Conservation (phyloP, 2,113 vertebrate genomes). For the Oryzias curvinotus region DNA sequence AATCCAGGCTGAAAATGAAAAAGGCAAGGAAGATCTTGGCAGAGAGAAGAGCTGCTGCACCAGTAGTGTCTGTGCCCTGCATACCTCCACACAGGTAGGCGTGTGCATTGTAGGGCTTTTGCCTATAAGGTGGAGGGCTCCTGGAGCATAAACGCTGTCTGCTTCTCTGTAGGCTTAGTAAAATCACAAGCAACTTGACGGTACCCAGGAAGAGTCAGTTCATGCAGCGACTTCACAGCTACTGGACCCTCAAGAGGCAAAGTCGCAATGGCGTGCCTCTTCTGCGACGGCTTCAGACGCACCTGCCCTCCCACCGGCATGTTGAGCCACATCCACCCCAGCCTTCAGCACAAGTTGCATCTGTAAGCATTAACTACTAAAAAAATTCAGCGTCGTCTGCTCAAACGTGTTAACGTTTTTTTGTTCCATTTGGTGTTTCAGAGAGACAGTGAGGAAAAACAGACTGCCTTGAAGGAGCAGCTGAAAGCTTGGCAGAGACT, state of each 20-base stretch:
- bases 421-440: slow-evolving; percentile 67
- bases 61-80: slow-evolving; percentile 95
- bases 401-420: neutral
- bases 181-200: slow-evolving; percentile 95
- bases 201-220: slow-evolving; percentile 98
- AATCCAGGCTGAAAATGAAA: slow-evolving; percentile 98
- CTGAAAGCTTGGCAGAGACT: slow-evolving; percentile 98
- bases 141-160: neutral
- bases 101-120: neutral
- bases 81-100: slow-evolving; percentile 93
- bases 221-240: slow-evolving; percentile 98
- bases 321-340: slow-evolving; percentile 82
- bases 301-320: slow-evolving; percentile 95
- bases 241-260: slow-evolving; percentile 98
- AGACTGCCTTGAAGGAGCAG: slow-evolving; percentile 93
- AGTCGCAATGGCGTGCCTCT: slow-evolving; percentile 96
- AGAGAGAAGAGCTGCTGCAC: slow-evolving; percentile 93
- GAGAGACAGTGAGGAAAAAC: slow-evolving; percentile 95
- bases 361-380: slow-evolving; percentile 14
- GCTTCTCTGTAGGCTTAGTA: slow-evolving; percentile 84
- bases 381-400: neutral
- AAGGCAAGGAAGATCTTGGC: slow-evolving; percentile 95
- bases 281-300: slow-evolving; percentile 93
- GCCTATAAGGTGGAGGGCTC: too few relatives aligned
- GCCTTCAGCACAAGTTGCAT: slow-evolving; percentile 44